Evolutionary conservation across 2,888 invertebrate species (phyloP), one percentile per base, ranked within the genome.

Genomic region (Diadegma fenestrale): DNA sequence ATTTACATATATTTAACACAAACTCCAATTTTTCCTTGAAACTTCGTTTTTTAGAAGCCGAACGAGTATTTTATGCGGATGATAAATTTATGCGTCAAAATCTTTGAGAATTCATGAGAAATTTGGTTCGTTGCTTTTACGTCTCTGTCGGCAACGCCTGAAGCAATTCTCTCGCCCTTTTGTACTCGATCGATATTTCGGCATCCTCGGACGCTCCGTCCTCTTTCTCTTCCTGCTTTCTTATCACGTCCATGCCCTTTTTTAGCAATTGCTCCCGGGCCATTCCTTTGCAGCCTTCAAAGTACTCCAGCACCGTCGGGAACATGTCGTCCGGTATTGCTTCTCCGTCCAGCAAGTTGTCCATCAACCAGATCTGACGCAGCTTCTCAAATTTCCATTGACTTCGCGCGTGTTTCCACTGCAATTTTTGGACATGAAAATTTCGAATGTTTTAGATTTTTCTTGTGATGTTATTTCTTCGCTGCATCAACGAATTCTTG

Each of bases 341-440:
- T 4, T 93, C 91, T 17, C 95, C 93, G 83, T 96, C 95, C 87
- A 97, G 96, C 89, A 97, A 95, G 89, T 97, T 95, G 87, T 96
- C 96, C 88, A 96, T 96, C 72, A 97, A 94, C 95, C 97, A 97
- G n/a, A 96, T 95, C 94, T 97, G 97, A 84, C 96, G 95, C 1
- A 96, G 93, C 93, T 97, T 97, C 93, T 96, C 96, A 92, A 97
- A 97, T 93, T 97, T 97, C 97, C 97, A 97, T 89, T 96, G 95
- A 64, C 94, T 94, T 87, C 94, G 95, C 84, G 95, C 95, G 91
- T 97, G 95, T 92, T 97, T 96, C 97, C 97, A 97, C 90, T 96
- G 95, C 8, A 89, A 89, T 61, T 26, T 43, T 61, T 43, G n/a
- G 22, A 64, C 33, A 10, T 37, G 1, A 2, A 1, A 10, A 63